A percentile compares a stretch with the other conserved stretches of the same genome.
These are phyloP conservation scores for Hyaena hyaena DNA, from an alignment of 2,113 vertebrate genomes.

Conservation along the genomic window DNA sequence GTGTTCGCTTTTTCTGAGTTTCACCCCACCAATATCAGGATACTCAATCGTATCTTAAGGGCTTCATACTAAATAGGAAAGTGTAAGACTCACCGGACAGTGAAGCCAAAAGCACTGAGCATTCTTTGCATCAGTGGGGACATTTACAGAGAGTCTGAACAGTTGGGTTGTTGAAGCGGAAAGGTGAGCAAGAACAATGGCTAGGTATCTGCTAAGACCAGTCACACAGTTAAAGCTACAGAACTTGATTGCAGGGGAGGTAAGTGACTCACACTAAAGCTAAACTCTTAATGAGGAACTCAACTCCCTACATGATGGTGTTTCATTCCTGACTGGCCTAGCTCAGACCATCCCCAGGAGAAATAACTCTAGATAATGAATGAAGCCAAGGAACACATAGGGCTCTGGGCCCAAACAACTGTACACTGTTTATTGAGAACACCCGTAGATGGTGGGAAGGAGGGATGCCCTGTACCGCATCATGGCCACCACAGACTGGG, in stretches of 20 bases:
- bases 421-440: constrained; percentile 90
- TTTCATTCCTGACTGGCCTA: neutral
- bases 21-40: neutral
- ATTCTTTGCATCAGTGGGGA: neutral
- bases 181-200: neutral
- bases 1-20: neutral
- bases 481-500: constrained; percentile 68
- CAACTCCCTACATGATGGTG: neutral
- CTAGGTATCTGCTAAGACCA: constrained; percentile 4
- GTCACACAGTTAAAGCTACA: neutral
- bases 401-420: constrained; percentile 76
- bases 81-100: constrained; percentile 11
- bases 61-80: neutral
- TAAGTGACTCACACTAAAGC: neutral
- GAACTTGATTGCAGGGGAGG: neutral
- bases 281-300: neutral
- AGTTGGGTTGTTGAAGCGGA: neutral
- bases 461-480: constrained; percentile 86
- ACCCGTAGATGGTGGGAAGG: constrained; percentile 82
- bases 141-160: neutral
- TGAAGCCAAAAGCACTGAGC: neutral
- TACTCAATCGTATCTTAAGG: neutral
- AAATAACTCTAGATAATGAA: constrained; percentile 43
- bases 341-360: neutral
- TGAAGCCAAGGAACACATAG: constrained; percentile 71